Evolutionary conservation across 2,797 vertebrate genomes (phyloP), one percentile per base, ranked within the genome.

Genomic region (Parotocinclus haroldoi): DNA sequence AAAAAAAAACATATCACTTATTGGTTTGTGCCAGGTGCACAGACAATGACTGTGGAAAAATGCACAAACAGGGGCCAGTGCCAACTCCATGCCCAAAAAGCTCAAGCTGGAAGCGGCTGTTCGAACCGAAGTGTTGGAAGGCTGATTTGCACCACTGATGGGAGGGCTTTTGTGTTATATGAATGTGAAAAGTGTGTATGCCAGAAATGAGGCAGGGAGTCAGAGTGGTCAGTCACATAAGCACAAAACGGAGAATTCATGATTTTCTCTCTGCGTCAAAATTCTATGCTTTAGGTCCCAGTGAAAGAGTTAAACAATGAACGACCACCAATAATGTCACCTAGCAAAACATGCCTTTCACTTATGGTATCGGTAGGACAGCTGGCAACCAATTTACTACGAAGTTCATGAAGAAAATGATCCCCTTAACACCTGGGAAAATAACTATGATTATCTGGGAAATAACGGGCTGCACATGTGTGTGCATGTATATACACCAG

Each of bases 21-120:
- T 89, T 89, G 74, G 69, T 52, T 58, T 59, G 66, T 46, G 81
- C 82, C 82, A 87, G 76, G 77, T 71, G 72, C 81, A 77, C 73
- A 76, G 59, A 81, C 79, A 74, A 80, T 64, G 73, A 57, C 17
- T 55, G 50, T 52, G 9, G 45, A 61, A 73, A 42, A 66, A 66
- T 46, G 49, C 40, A 63, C n/a, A 60, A 17, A 61, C 18, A 27
- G 27, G 39, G 59, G 4, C 18, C 54, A 16, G 39, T 60, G 54
- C 42, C 3, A 39, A 58, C 63, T 50, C 52, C 55, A 60, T 19
- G 52, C 50, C 56, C 63, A 13, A 50, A 66, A 63, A 62, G 72
- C 72, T 68, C 63, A 69, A 49, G 49, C 57, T 72, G 40, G 59
- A 76, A 7, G 46, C 51, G 39, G 68, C 56, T 73, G 66, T 10